Base-by-base conservation (phyloP, 2,797 vertebrate genomes). In the Ctenopoma kingsleyae region DNA sequence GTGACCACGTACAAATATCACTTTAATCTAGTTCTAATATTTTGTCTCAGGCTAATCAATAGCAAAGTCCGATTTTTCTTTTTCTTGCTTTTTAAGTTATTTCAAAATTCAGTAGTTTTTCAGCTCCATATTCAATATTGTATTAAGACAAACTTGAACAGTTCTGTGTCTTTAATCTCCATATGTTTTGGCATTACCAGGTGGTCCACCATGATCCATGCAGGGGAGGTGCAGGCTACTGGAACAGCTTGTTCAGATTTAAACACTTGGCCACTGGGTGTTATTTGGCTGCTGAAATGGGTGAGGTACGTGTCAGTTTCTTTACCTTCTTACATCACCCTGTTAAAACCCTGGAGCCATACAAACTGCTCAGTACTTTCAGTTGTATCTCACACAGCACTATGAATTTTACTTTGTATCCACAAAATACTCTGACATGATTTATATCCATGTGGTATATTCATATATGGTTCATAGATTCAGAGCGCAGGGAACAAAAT, bases 161-260 rank as follows among this genome's bases (percentile, higher is more conserved):
- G 7, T 41, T 1, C 40, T 17, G 10, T 8, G 23, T 16, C 41
- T 8, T 44, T 43, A 2, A 44, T 44, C n/a, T 19, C 17, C 5
- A 5, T 46, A 5, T 63, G 2, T 35, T 64, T 50, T 71, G 20
- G 32, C 15, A 6, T 70, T 60, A 0, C 57, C 64, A 99, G 98
- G 98, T 99, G 58, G 98, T 99, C 50, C 98, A 99, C 68, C 97
- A 99, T 58, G 98, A 99, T 83, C 98, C 98, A 0, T 99, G 98
- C 49, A 93, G 98, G 5, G 98, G 98, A 0, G 98, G 98, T 6
- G 98, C 98, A 0, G 98, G 98, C 0, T 99, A 99, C 81, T 99
- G 98, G 98, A 99, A 99, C 83, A 99, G 98, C 79, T 95, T 99
- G 77, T 99, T 99, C 86, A 95, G 98, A 32, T 99, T 99, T 83